Base-by-base conservation (phyloP, 2,113 vertebrate species). In the Spea bombifrons region DNA sequence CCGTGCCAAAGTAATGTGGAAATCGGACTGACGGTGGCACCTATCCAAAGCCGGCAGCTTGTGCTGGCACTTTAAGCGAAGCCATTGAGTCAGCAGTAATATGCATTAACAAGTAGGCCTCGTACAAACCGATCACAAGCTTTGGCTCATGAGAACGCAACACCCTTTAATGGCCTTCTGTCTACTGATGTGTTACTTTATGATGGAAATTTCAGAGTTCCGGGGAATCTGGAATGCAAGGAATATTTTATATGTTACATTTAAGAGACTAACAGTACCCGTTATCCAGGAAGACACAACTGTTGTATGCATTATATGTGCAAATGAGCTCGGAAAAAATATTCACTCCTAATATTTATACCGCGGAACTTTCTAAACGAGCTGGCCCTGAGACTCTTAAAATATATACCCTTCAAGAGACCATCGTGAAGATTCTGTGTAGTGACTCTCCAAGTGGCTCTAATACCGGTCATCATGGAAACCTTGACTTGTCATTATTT, bases 41-140 rank as follows among this genome's bases (percentile, higher is more conserved):
- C 12, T 43, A 12, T 67, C 77, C 77, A 80, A 80, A 68, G n/a
- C 50, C 77, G 44, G 77, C 77, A 73, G 71, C 77, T 80, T 80
- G 77, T 80, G 64, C 59, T 67, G 63, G 71, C 77, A 57, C 77
- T 80, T 80, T 73, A 73, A 80, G 67, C 50, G 50, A 43, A 80
- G 71, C 50, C 77, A 80, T 66, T 67, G 77, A 80, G 71, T 80
- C 77, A 80, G 70, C 77, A 80, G 64, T 80, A 80, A 80, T 80
- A 30, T 57, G 77, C 52, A 68, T 67, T 80, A 80, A 80, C 71
- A 67, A 80, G 77, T 44, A 57, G 71, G 64, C 45, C 16, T 44
- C n/a, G 57, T 65, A 72, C 8, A 80, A 71, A 16, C 30, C 49
- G 8, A 57, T 79, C 61, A 73, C 76, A 73, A 73, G 71, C 44